phyloP scores from a whole-genome alignment of 2,888 invertebrate species.

The Microctonus brassicae region DNA sequence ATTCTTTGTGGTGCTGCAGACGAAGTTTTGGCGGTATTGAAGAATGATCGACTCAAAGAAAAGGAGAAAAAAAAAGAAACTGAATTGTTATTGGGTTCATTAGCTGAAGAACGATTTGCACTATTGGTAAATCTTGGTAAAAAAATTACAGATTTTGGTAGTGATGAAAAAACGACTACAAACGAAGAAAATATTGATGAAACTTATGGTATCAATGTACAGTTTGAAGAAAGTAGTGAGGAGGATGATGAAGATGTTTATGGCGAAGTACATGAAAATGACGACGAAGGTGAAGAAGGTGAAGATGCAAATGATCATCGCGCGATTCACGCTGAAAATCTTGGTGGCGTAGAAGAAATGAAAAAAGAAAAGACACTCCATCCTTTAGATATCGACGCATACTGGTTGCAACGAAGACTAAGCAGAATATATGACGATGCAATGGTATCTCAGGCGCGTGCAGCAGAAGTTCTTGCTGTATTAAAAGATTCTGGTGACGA shows the following conservation, averaged over 20 bases:
- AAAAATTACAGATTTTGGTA: slow-evolving; percentile 97
- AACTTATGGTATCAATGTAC: slow-evolving; percentile 98
- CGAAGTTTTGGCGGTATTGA: slow-evolving; percentile 94
- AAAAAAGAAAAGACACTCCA: slow-evolving; percentile 85
- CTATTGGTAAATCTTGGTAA: slow-evolving; percentile 96
- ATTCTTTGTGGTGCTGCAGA: slow-evolving; percentile 99
- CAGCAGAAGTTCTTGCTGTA: slow-evolving; percentile 87
- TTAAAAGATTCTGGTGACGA: slow-evolving; percentile 93
- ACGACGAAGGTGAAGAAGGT: slow-evolving; percentile 84
- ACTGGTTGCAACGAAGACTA: slow-evolving; percentile 96
- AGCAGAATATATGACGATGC: slow-evolving; percentile 97
- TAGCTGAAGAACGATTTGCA: slow-evolving; percentile 94
- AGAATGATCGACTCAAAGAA: slow-evolving; percentile 95
- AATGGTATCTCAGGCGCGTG: slow-evolving; percentile 90
- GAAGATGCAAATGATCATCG: slow-evolving; percentile 83
- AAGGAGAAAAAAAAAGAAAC: slow-evolving; percentile 93
- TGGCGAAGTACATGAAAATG: slow-evolving; percentile 89
- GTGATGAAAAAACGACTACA: slow-evolving; percentile 69
- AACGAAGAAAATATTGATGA: slow-evolving; percentile 94
- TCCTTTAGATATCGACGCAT: slow-evolving; percentile 98
- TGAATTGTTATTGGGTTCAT: slow-evolving; percentile 84
- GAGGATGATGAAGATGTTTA: slow-evolving; percentile 97
- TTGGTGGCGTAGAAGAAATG: slow-evolving; percentile 80
- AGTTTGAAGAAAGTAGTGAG: slow-evolving; percentile 98
- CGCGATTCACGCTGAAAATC: slow-evolving; percentile 79